Base-by-base conservation (phyloP, 1,140 invertebrate genomes). In the Calliphora vicina region DNA sequence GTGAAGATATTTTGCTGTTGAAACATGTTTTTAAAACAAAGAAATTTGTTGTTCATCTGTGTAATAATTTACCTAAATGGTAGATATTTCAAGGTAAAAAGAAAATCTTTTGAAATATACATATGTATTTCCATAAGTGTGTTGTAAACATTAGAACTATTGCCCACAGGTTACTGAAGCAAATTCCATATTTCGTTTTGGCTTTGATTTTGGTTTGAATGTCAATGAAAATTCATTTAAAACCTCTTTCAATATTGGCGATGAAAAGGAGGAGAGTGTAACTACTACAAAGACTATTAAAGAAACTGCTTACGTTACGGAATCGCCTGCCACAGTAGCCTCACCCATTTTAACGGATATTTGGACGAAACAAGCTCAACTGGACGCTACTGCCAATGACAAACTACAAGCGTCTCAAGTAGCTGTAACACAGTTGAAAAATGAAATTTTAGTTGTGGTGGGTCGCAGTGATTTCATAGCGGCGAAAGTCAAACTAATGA, bases 391-490 rank as follows among this genome's bases (percentile, higher is more conserved):
- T 13, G 29, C 71, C 20, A n/a, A 83, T 20, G 42, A 27, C 15
- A 83, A 83, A 80, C 26, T 83, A 20, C 57, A 73, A 45, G 61
- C 67, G n/a, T 73, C 71, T 5, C 26, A 26, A 23, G 27, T 50
- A 10, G 67, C 83, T 17, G 67, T 83, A 50, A 50, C 35, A 8
- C 20, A 61, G 8, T 74, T 89, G 0, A 87, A 87, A 23, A 25
- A 12, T 4, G 88, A 89, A 80, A 82, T 89, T 6, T 73, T 85
- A 1, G 85, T 85, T 0, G 50, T 89, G 17, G 85, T 84, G 43
- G 88, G 88, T 23, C 84, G 88, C 20, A 89, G 88, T 67, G 83
- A 87, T 26, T 84, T 83, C 15, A 42, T 89, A 80, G 87, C 88
- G 9, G 84, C 76, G 5, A 84, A 84, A 8, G 78, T 89, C 5